Percentiles rank a stretch among this genome's conserved stretches.
Conservation (phyloP, 92 coral and sea anemone genomes). For the Zoanthus sociatus region DNA sequence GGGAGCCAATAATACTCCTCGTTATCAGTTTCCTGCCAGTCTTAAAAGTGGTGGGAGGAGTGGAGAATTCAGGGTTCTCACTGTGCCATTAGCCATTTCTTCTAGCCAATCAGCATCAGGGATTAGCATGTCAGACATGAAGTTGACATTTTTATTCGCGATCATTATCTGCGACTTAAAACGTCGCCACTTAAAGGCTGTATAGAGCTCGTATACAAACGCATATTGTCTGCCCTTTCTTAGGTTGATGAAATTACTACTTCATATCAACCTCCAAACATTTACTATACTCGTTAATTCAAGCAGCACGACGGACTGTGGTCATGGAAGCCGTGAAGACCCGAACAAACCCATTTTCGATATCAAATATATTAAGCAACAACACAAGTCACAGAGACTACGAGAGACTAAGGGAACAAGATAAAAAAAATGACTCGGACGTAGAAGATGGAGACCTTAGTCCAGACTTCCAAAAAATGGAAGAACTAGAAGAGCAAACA, state of each 20-base stretch:
- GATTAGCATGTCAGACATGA: slow-evolving; percentile 93
- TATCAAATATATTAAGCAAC: slow-evolving; percentile 87
- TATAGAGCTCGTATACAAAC: slow-evolving; percentile 95
- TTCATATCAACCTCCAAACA: slow-evolving; percentile 68
- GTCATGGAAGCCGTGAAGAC: slow-evolving; percentile 85
- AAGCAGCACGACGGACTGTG: slow-evolving; percentile 55
- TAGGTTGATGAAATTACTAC: slow-evolving; percentile 78
- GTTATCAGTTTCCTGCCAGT: slow-evolving; percentile 87
- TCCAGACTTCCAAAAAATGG: slow-evolving; percentile 25
- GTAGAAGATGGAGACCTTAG: slow-evolving; percentile 45
- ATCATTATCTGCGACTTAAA: slow-evolving; percentile 99
- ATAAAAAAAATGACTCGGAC: slow-evolving; percentile 36
- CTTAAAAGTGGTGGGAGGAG: slow-evolving; percentile 95
- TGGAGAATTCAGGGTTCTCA: slow-evolving; percentile 92
- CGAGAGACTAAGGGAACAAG: slow-evolving; percentile 33
- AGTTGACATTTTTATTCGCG: slow-evolving; percentile 99
- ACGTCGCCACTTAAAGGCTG: slow-evolving; percentile 98
- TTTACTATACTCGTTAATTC: slow-evolving; percentile 64
- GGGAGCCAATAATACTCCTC: slow-evolving; percentile 87
- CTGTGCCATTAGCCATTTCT: slow-evolving; percentile 93
- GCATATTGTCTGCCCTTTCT: slow-evolving; percentile 97
- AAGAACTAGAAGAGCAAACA: slow-evolving; percentile 19
- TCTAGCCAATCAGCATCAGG: slow-evolving; percentile 83
- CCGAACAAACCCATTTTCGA: slow-evolving; percentile 94
- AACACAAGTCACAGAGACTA: slow-evolving; percentile 48